Conservation (phyloP, 1,140 invertebrate genomes). For the Apis laboriosa region DNA sequence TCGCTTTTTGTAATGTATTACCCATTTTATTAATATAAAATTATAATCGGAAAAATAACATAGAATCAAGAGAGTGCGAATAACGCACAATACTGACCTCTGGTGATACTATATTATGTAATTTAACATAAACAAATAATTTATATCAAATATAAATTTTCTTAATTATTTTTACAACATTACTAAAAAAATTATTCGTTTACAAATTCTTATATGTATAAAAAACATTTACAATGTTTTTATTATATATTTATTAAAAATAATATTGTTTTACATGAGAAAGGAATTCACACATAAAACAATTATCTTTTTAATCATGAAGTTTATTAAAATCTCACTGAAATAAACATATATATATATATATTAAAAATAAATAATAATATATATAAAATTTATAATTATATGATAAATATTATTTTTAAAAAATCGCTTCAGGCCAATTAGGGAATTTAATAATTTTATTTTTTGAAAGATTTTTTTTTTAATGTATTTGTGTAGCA, state of each 20-base stretch:
- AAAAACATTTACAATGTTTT: too few species aligned
- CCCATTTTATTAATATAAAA: constrained; percentile 50
- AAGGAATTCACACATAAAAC: not conserved
- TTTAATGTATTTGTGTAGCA: constrained; percentile 70
- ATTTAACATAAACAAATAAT: not conserved
- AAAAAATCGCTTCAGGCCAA: constrained; percentile 69
- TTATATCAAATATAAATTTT: too few species aligned
- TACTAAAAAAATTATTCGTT: too few species aligned
- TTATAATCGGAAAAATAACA: not conserved
- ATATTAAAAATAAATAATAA: constrained; percentile 41
- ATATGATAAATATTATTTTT: not conserved
- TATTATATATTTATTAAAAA: not conserved
- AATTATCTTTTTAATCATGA: constrained; percentile 8
- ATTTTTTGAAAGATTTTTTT: constrained; percentile 32
- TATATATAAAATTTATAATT: not conserved
- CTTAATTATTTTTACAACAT: too few species aligned
- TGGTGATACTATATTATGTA: constrained; percentile 45
- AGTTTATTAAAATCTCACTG: constrained; percentile 69
- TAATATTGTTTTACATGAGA: not conserved
- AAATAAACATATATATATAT: constrained; percentile 67
- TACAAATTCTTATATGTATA: too few species aligned
- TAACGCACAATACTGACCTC: constrained; percentile 52
- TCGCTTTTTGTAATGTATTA: constrained; percentile 34
- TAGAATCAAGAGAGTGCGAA: not conserved
- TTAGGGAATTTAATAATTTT: constrained; percentile 44